Evolutionary conservation across 23 tunicate genomes (phyloP).

Genomic region (Styela plicata): DNA sequence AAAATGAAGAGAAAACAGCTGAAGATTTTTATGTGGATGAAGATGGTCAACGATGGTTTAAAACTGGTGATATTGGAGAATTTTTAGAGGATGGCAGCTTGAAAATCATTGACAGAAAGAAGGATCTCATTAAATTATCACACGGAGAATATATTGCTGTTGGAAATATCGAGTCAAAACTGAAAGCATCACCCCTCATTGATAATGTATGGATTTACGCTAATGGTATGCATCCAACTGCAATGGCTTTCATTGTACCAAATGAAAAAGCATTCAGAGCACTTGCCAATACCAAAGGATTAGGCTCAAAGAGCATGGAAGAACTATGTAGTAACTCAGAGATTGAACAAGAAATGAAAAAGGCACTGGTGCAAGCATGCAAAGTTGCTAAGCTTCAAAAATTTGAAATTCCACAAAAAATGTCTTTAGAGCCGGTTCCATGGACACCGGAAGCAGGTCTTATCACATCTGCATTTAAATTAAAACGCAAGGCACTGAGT

Average conservation of each 20-base stretch:
- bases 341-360: slow-evolving; percentile 46
- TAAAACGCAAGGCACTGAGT: slow-evolving; percentile 81
- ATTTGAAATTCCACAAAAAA: slow-evolving; percentile 83
- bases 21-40: slow-evolving; percentile 87
- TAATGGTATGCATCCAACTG: slow-evolving; percentile 53
- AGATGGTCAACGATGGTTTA: slow-evolving; percentile 91
- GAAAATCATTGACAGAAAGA: slow-evolving; percentile 88
- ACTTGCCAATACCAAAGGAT: slow-evolving; percentile 40
- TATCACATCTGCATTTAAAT: slow-evolving; percentile 86
- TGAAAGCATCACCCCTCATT: slow-evolving; percentile 72
- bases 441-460: slow-evolving; percentile 93
- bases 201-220: slow-evolving; percentile 86
- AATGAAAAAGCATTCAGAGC: slow-evolving; percentile 46
- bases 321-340: slow-evolving; percentile 40
- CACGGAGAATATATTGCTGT: slow-evolving; percentile 96
- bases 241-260: slow-evolving; percentile 71
- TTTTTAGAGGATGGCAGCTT: slow-evolving; percentile 76
- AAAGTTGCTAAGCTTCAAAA: slow-evolving; percentile 75
- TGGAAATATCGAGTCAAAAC: slow-evolving; percentile 89
- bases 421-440: slow-evolving; percentile 67
- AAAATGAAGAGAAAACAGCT: slow-evolving; percentile 89
- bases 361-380: slow-evolving; percentile 42
- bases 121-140: slow-evolving; percentile 86
- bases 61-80: slow-evolving; percentile 97
- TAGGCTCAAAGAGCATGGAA: neutral